Base-by-base conservation (phyloP, 2,113 vertebrate genomes). In the Tupaia tana region DNA sequence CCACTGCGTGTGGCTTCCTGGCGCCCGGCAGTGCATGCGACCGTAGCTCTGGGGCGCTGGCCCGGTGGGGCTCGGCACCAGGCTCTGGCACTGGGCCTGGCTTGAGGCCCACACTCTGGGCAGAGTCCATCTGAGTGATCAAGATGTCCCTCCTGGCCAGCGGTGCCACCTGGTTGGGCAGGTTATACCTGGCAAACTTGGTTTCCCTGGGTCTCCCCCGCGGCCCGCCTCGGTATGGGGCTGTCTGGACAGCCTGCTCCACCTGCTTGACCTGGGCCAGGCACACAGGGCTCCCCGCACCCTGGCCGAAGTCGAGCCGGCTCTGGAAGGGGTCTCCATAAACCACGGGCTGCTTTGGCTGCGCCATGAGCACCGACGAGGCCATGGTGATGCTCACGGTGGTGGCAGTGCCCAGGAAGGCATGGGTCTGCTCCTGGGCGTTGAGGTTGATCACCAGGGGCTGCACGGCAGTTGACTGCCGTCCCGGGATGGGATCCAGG, bases 251-350 rank as follows among this genome's bases (percentile, higher is more conserved):
- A 0, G 98, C 98, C 93, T 99, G 98, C 66, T 99, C 98, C 8
- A 98, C 94, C 91, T 99, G 98, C 94, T 99, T 99, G 94, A 97
- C 98, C 96, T 99, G 99, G 0, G 99, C 98, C 97, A 99, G 98
- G 98, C 99, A 99, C 82, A 99, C 99, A 0, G 99, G 99, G 95
- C 99, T 99, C 87, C 99, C 99, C 0, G 99, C 97, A 74, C 99
- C 99, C 97, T 99, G 99, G 14, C 99, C 99, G 0, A 99, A 99
- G 98, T 99, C 99, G 16, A 99, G 97, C 91, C 99, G 99, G 96
- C 99, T 99, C 97, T 99, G 99, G 97, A 99, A 98, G 75, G 99
- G 99, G 98, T 99, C 99, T 96, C 99, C 99, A 31, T 99, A 99
- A 58, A 99, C 98, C 9, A 99, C 95, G 0, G 99, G 99, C 64